Base-by-base conservation (phyloP, 2,888 invertebrate species). In the Ophraella communa region DNA sequence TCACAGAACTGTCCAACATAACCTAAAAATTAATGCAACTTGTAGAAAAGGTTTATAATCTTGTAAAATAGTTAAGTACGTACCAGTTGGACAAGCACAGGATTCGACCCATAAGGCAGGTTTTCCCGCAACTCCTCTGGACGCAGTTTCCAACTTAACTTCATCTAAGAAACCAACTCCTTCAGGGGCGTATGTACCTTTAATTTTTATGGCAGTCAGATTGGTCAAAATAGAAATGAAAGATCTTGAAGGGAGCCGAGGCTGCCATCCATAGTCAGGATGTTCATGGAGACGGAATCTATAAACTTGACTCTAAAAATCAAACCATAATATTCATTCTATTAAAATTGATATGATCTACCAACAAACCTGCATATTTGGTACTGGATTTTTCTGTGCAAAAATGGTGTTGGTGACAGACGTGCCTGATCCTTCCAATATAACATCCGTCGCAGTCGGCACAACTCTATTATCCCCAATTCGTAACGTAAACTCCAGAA, bases 1-100 rank as follows among this genome's bases (percentile, higher is more conserved):
- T 99, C 98, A 78, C 99, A 99, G 81, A 94, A 97, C 82, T 98
- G 96, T 0, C 98, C 96, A 0, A 96, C 89, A 72, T 94, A 96
- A 58, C 81, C 81, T 80, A 61, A 27, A n/a, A n/a, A n/a, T n/a
- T n/a, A n/a, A n/a, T n/a, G n/a, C n/a, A n/a, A n/a, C n/a, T n/a
- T n/a, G n/a, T n/a, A n/a, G n/a, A n/a, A n/a, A 17, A 1, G 4
- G 3, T 27, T 27, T 51, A 23, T 17, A 18, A 33, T 52, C 24
- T 44, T 4, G 27, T 52, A 18, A 17, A 56, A 51, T 23, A 10
- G 4, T 20, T 24, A 1, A 23, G 8, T 5, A 21, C 51, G 65
- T 74, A 79, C 89, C 92, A 74, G 86, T 85, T 0, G 94, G 95
- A 78, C 98, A 98, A 2, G 91, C 89, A 78, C 98, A 98, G 77